Conservation (phyloP, 2,797 vertebrate genomes). For the Allobates femoralis region DNA sequence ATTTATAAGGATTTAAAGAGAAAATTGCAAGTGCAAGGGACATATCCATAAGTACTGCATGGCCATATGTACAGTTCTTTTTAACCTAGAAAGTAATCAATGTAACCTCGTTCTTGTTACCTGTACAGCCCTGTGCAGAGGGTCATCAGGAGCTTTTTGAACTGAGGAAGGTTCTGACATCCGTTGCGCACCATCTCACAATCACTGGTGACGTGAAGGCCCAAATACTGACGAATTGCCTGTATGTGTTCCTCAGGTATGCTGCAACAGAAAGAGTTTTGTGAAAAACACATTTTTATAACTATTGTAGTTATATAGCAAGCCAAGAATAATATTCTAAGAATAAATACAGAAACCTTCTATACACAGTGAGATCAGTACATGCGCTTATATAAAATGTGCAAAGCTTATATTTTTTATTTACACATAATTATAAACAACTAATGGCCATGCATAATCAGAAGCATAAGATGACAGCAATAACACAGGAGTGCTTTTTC, state of each 20-base stretch:
- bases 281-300: neutral
- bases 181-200: conserved; percentile 86
- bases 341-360: too few relatives aligned
- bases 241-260: conserved; percentile 87
- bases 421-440: too few relatives aligned
- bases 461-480: too few relatives aligned
- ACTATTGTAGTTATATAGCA: neutral
- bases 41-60: too few relatives aligned
- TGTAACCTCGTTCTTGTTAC: conserved; percentile 70
- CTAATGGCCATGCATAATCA: too few relatives aligned
- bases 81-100: neutral
- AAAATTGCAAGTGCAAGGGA: neutral
- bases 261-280: conserved; percentile 71
- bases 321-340: too few relatives aligned
- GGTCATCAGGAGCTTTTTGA: conserved; percentile 84
- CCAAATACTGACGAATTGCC: conserved; percentile 90
- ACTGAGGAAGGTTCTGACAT: conserved; percentile 83
- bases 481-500: too few relatives aligned
- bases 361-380: too few relatives aligned
- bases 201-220: conserved; percentile 81
- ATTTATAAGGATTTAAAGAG: neutral
- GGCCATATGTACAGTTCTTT: neutral
- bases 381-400: too few relatives aligned
- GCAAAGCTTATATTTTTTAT: too few relatives aligned
- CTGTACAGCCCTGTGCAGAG: conserved; percentile 92